Percentiles rank a stretch among this genome's conserved stretches.
Evolutionary conservation across 2,888 invertebrate genomes (phyloP).

Genomic region (Yponomeuta sedellus): DNA sequence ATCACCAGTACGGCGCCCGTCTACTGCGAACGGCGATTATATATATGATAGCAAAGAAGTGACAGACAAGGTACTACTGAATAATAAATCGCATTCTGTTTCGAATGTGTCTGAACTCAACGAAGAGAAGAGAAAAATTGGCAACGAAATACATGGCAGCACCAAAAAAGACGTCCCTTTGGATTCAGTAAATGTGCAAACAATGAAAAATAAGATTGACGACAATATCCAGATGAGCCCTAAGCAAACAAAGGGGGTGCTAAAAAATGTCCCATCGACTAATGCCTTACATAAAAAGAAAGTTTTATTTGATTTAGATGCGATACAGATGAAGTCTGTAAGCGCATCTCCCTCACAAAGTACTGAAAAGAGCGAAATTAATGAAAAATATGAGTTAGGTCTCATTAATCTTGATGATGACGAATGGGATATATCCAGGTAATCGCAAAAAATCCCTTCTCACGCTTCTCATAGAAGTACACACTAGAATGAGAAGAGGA

Average conservation of each 20-base stretch:
- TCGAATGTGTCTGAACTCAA: constrained; percentile 32
- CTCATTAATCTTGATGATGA: constrained; percentile 62
- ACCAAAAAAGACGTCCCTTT: neutral
- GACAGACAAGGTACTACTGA: neutral
- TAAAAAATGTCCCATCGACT: constrained; percentile 75
- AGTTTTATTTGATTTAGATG: constrained; percentile 79
- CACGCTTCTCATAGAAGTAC: too few species aligned
- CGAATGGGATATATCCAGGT: constrained; percentile 76
- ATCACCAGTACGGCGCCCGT: constrained; percentile 55
- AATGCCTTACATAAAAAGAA: constrained; percentile 78
- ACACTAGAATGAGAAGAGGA: too few species aligned
- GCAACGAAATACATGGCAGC: neutral
- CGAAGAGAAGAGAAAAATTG: constrained; percentile 5
- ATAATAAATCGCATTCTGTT: constrained; percentile 40
- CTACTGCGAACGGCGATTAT: constrained; percentile 40
- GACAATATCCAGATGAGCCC: constrained; percentile 36
- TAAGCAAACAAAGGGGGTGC: constrained; percentile 72
- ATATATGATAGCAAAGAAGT: constrained; percentile 13
- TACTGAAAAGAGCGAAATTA: constrained; percentile 56
- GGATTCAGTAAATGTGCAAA: neutral
- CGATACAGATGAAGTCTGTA: constrained; percentile 70
- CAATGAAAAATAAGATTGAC: constrained; percentile 36
- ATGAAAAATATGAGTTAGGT: constrained; percentile 56
- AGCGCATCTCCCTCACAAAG: constrained; percentile 73
- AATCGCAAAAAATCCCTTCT: constrained; percentile 17